Percentiles rank a stretch among this genome's conserved stretches.
phyloP scores from a whole-genome alignment of 2,797 vertebrate genomes.

The Hippocampus kuda region DNA sequence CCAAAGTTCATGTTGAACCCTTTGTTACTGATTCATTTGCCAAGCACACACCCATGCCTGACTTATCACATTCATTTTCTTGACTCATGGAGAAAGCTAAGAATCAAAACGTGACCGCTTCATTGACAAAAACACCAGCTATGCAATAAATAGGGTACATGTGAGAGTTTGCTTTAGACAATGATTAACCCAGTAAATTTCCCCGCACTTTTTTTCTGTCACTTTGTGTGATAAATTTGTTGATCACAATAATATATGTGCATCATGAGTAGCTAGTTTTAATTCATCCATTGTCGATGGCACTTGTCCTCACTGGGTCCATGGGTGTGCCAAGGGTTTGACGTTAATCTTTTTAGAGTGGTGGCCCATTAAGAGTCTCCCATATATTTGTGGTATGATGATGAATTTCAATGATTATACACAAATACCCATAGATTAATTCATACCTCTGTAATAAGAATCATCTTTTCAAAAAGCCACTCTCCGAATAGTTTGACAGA shows the following conservation, averaged over 20 bases:
- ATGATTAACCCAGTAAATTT: background rate
- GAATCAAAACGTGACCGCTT: background rate
- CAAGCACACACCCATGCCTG: background rate
- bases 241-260: background rate
- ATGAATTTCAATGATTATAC: too few species aligned
- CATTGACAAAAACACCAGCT: background rate
- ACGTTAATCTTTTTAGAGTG: too few species aligned
- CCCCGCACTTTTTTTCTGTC: background rate
- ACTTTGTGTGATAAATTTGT: background rate
- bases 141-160: background rate
- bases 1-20: background rate
- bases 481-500: too few species aligned
- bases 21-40: constrained; percentile 5
- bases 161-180: background rate
- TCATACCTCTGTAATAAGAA: too few species aligned
- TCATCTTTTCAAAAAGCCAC: too few species aligned
- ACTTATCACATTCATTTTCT: background rate
- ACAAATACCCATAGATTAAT: too few species aligned
- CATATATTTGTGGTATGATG: too few species aligned
- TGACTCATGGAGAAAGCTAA: background rate
- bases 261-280: too few species aligned
- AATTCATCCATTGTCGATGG: too few species aligned
- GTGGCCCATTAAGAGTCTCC: too few species aligned
- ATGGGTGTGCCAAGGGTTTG: too few species aligned
- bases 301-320: too few species aligned